Evolutionary conservation across 2,888 invertebrate species (phyloP).

Genomic region (Nephrotoma guestfalica): DNA sequence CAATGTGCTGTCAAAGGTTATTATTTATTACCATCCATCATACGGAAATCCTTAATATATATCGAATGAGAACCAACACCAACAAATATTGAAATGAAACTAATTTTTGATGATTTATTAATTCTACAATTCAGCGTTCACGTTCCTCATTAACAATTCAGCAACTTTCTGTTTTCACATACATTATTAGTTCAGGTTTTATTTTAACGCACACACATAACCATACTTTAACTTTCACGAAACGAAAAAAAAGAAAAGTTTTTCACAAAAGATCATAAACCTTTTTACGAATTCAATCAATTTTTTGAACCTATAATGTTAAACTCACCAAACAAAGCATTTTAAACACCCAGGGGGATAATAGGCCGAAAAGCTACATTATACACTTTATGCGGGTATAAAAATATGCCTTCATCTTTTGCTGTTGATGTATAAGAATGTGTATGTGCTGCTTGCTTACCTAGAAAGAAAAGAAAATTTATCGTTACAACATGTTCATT

Average conservation of each 20-base stretch:
- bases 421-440: not conserved
- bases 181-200: not conserved
- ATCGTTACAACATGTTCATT: not conserved
- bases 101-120: not conserved
- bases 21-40: too few species aligned
- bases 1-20: too few species aligned
- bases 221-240: not conserved
- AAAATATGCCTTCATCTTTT: not conserved
- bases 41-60: too few species aligned
- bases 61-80: too few species aligned
- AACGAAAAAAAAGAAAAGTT: not conserved
- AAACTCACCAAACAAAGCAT: not conserved
- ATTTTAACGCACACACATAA: not conserved
- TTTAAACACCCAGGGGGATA: not conserved
- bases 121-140: not conserved
- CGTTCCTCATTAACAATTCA: not conserved
- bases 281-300: not conserved
- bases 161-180: not conserved
- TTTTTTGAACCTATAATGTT: not conserved
- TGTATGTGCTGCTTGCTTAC: not conserved
- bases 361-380: not conserved
- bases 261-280: not conserved
- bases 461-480: not conserved
- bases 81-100: not conserved
- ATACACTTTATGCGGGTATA: not conserved